phyloP scores from a whole-genome alignment of 2,888 invertebrate species.

The Zelleria hepariella region DNA sequence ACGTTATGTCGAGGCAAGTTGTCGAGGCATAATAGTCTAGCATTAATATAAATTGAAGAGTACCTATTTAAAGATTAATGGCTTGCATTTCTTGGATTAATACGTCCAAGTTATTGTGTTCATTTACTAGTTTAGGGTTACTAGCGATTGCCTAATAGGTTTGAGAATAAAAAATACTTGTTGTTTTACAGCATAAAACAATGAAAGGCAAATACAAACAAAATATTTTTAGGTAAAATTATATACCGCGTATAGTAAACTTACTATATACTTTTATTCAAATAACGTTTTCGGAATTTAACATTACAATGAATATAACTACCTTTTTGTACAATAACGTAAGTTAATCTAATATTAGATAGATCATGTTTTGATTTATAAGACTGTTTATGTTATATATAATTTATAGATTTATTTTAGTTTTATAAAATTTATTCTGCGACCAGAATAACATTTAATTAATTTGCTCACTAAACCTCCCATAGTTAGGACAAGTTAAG shows the following conservation, averaged over 20 bases:
- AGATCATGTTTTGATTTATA: conserved; percentile 39
- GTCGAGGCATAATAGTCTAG: too few relatives aligned
- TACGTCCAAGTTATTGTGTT: conserved; percentile 56
- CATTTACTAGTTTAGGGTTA: conserved; percentile 38
- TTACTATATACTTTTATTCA: neutral
- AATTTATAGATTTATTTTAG: conserved; percentile 5
- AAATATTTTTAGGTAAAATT: neutral
- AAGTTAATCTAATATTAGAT: conserved; percentile 42
- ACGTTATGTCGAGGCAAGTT: neutral
- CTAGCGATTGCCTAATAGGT: conserved; percentile 15
- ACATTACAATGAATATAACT: conserved; percentile 16
- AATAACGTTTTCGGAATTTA: conserved; percentile 28
- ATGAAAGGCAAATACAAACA: neutral
- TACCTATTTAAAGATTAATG: conserved; percentile 11
- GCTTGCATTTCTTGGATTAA: conserved; percentile 42
- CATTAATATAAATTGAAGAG: neutral
- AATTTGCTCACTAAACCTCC: conserved; percentile 4
- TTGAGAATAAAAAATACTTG: neutral
- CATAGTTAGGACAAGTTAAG: neutral
- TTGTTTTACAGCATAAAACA: neutral
- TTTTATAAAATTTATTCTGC: conserved; percentile 3
- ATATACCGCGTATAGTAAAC: conserved; percentile 1
- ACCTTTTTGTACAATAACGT: conserved; percentile 36
- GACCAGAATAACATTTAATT: neutral
- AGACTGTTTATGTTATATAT: conserved; percentile 55